Evolutionary conservation across 2,113 vertebrate genomes (phyloP).

Genomic region (Muntiacus muntjak): DNA sequence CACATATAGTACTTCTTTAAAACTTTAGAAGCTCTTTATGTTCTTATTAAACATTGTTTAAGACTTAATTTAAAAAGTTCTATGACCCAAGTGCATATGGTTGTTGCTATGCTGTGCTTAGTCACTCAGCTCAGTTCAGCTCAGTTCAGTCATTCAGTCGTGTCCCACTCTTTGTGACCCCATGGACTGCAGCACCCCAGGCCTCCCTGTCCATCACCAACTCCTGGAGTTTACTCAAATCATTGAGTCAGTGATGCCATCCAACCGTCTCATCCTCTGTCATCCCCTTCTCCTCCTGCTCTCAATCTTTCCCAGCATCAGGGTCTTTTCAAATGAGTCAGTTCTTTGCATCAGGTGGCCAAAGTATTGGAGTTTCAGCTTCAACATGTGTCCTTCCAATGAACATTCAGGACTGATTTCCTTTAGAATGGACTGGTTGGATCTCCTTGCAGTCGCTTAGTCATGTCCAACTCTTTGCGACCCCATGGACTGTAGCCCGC

Average conservation of each 20-base stretch:
- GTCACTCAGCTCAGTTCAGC: neutral
- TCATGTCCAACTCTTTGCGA: neutral
- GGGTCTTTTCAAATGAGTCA: neutral
- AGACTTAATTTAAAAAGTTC: neutral
- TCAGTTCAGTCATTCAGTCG: rapidly evolving
- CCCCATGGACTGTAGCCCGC: rapidly evolving
- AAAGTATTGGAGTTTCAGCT: neutral
- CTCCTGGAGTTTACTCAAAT: neutral
- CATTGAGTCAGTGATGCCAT: neutral
- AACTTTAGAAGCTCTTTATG: neutral
- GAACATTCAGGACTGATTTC: neutral
- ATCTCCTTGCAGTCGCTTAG: rapidly evolving
- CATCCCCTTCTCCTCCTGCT: neutral
- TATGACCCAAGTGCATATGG: too few species aligned
- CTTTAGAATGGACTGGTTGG: neutral
- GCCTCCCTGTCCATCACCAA: neutral
- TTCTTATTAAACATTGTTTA: neutral
- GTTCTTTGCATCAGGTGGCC: rapidly evolving
- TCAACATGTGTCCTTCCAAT: neutral
- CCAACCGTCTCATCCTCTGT: neutral
- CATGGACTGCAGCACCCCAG: neutral
- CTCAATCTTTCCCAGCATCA: neutral
- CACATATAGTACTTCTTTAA: neutral
- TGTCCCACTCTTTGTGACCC: rapidly evolving
- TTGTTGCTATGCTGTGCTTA: neutral